Percentiles rank a stretch among this genome's conserved stretches.
Conservation (phyloP, 2,113 vertebrate genomes). For the Capra hircus region DNA sequence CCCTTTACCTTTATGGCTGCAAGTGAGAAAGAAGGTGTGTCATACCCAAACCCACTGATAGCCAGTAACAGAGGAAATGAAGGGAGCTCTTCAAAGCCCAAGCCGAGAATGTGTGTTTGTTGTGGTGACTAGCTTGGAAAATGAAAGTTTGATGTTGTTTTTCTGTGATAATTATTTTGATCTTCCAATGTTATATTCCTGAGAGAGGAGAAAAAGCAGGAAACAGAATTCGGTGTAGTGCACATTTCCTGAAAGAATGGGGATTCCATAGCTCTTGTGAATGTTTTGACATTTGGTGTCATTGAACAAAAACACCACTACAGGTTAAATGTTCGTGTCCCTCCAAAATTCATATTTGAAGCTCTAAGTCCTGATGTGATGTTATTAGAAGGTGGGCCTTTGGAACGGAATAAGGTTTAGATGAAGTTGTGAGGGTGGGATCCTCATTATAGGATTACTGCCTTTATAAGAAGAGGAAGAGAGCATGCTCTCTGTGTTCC, state of each 20-base stretch:
- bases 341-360: background rate
- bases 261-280: background rate
- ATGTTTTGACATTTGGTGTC: background rate
- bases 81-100: constrained; percentile 27
- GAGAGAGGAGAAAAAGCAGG: background rate
- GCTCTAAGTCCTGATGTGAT: background rate
- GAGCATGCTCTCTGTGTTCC: background rate
- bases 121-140: constrained; percentile 58
- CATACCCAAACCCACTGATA: constrained; percentile 40
- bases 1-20: constrained; percentile 27
- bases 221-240: background rate
- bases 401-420: background rate
- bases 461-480: background rate
- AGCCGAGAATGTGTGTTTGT: constrained; percentile 42
- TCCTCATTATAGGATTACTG: background rate
- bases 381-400: background rate
- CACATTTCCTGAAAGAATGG: background rate
- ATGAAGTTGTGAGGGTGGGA: background rate
- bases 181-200: background rate
- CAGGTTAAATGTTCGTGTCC: background rate
- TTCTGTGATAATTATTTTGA: constrained; percentile 28
- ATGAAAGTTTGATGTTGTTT: constrained; percentile 55
- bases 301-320: background rate
- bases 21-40: constrained; percentile 46
- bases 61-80: constrained; percentile 53